These are phyloP conservation scores for Drosophila nigrodunni DNA, from an alignment of 1,140 invertebrate species.

Conservation along the genomic window DNA sequence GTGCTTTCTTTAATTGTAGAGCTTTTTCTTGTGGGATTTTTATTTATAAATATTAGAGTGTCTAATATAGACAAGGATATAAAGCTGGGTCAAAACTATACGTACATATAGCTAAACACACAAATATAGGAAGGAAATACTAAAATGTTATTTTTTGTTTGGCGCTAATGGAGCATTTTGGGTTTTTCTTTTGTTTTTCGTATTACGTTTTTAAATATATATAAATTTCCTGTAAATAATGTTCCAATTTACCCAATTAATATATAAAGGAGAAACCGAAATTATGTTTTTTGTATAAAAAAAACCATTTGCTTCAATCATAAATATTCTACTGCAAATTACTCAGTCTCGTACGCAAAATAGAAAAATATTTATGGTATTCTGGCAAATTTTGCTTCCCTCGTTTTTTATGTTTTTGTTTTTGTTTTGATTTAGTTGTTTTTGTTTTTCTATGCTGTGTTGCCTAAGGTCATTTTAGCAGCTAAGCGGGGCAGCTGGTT, in stretches of 20 bases:
- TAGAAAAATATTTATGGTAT: slow-evolving; percentile 68
- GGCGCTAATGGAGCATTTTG: slow-evolving; percentile 59
- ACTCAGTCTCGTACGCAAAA: slow-evolving; percentile 74
- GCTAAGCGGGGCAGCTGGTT: slow-evolving; percentile 46
- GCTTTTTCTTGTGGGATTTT: slow-evolving; percentile 21
- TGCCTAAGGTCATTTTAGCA: slow-evolving; percentile 44
- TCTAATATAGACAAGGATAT: slow-evolving; percentile 82
- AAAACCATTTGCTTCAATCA: slow-evolving; percentile 35
- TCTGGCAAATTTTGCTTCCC: slow-evolving; percentile 64
- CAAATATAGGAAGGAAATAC: slow-evolving; percentile 52
- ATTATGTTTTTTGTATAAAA: slow-evolving; percentile 14
- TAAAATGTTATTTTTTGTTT: slow-evolving; percentile 44
- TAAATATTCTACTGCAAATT: slow-evolving; percentile 60
- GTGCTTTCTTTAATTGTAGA: slow-evolving; percentile 42
- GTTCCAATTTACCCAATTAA: slow-evolving; percentile 46
- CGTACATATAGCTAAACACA: slow-evolving; percentile 41
- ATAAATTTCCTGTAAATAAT: slow-evolving; percentile 74
- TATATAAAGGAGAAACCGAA: slow-evolving; percentile 31
- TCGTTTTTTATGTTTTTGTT: slow-evolving; percentile 31
- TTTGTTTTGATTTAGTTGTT: slow-evolving; percentile 8
- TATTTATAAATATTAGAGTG: slow-evolving; percentile 63
- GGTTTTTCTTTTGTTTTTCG: slow-evolving; percentile 11
- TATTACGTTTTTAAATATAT: slow-evolving; percentile 44
- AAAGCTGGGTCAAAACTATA: slow-evolving; percentile 73
- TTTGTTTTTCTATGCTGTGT: slow-evolving; percentile 22